phyloP scores from a whole-genome alignment of 1,140 invertebrate species.

The Aphidius ervi region DNA sequence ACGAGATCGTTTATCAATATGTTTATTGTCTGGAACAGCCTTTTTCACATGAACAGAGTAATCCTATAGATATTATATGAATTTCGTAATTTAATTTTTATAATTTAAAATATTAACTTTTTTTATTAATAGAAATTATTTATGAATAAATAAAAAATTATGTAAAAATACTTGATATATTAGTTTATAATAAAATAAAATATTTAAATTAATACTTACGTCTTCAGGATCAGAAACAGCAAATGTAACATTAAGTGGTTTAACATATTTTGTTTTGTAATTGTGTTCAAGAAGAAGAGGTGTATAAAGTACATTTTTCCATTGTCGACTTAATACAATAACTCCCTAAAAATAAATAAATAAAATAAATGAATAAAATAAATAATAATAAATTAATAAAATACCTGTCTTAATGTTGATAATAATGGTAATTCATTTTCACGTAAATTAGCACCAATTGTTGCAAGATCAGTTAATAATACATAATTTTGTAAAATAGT shows the following conservation, averaged over 20 bases:
- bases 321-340: constrained; percentile 87
- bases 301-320: constrained; percentile 95
- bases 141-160: not conserved
- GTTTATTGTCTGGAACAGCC: constrained; percentile 16
- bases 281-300: constrained; percentile 86
- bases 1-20: no score
- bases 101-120: not conserved
- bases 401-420: constrained; percentile 79
- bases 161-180: not conserved
- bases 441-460: constrained; percentile 80
- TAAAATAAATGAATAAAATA: not conserved
- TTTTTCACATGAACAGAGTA: constrained; percentile 25
- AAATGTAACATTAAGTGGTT: constrained; percentile 84
- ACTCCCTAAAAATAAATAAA: constrained; percentile 62
- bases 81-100: constrained; percentile 21
- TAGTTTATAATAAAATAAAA: constrained; percentile 10
- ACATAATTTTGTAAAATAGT: constrained; percentile 84
- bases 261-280: constrained; percentile 76
- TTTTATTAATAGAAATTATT: constrained; percentile 2
- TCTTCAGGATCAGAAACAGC: constrained; percentile 78
- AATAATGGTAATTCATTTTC: constrained; percentile 79
- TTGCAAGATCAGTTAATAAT: constrained; percentile 66
- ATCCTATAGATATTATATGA: constrained; percentile 20
- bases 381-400: constrained; percentile 13
- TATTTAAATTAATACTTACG: constrained; percentile 41